Percentiles rank a stretch among this genome's conserved stretches.
Evolutionary conservation across 2,888 invertebrate species (phyloP).

Genomic region (Trypoxylon attenuatum): DNA sequence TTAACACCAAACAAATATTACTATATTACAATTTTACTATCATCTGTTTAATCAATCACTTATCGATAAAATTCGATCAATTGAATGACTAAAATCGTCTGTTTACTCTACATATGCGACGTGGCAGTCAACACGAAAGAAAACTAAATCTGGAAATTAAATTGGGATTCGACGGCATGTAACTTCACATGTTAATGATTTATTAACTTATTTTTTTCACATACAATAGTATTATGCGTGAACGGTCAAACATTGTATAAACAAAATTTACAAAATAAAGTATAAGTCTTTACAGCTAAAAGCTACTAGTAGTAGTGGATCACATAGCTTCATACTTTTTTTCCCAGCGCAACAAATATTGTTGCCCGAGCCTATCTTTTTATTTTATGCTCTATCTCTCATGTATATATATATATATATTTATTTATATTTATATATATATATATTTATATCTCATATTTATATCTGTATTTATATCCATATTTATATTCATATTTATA

Average conservation of each 20-base stretch:
- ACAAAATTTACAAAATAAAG: constrained; percentile 75
- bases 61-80: too few species aligned
- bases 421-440: constrained; percentile 41
- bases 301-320: constrained; percentile 74
- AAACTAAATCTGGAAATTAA: not conserved
- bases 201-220: constrained; percentile 75
- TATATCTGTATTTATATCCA: constrained; percentile 41
- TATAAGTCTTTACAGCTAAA: constrained; percentile 75
- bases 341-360: constrained; percentile 55
- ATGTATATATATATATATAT: constrained; percentile 47
- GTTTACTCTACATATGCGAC: too few species aligned
- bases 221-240: constrained; percentile 75
- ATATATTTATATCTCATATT: constrained; percentile 49
- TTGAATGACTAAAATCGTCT: too few species aligned
- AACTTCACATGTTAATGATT: constrained; percentile 74
- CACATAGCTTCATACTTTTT: constrained; percentile 74
- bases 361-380: constrained; percentile 54
- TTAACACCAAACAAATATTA: too few species aligned
- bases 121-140: not conserved
- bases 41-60: too few species aligned
- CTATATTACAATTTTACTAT: too few species aligned
- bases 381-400: constrained; percentile 56
- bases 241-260: constrained; percentile 75
- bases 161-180: constrained; percentile 21
- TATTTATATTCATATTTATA: constrained; percentile 34